phyloP scores from a whole-genome alignment of 1,140 invertebrate species.

The Rhopalosiphum padi region DNA sequence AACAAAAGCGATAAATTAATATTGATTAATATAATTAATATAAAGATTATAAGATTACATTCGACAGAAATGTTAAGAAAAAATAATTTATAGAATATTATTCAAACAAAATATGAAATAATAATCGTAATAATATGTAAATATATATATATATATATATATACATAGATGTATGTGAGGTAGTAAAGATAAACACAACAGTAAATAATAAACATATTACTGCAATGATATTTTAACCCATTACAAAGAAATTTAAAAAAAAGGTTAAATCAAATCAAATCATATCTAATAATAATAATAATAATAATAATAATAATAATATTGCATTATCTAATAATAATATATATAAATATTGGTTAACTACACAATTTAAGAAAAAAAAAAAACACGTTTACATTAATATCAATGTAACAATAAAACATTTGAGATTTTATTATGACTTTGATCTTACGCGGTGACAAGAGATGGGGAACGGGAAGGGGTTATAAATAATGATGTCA shows the following conservation, averaged over 20 bases:
- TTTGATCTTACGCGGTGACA: background rate
- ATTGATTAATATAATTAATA: constrained; percentile 1
- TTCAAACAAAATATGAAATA: constrained; percentile 4
- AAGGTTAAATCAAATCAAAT: background rate
- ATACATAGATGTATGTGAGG: background rate
- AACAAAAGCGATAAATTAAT: constrained; percentile 21
- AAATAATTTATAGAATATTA: constrained; percentile 13
- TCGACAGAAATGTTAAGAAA: background rate
- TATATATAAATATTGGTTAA: constrained; percentile 7
- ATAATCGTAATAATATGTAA: background rate
- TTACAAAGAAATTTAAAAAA: constrained; percentile 9
- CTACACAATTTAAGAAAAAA: background rate
- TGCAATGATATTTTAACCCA: background rate
- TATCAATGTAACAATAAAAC: constrained; percentile 10
- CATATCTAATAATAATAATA: constrained; percentile 6
- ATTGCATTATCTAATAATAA: constrained; percentile 19
- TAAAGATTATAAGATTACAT: background rate
- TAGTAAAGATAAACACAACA: constrained; percentile 6
- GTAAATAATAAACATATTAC: constrained; percentile 14
- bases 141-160: constrained; percentile 1
- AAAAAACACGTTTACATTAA: constrained; percentile 5
- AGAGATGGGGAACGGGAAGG: background rate
- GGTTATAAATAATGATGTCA: background rate
- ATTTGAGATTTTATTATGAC: background rate
- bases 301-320: constrained; percentile 20